Evolutionary conservation across 1,140 invertebrate species (phyloP).

Genomic region (Zaprionus nigranus): DNA sequence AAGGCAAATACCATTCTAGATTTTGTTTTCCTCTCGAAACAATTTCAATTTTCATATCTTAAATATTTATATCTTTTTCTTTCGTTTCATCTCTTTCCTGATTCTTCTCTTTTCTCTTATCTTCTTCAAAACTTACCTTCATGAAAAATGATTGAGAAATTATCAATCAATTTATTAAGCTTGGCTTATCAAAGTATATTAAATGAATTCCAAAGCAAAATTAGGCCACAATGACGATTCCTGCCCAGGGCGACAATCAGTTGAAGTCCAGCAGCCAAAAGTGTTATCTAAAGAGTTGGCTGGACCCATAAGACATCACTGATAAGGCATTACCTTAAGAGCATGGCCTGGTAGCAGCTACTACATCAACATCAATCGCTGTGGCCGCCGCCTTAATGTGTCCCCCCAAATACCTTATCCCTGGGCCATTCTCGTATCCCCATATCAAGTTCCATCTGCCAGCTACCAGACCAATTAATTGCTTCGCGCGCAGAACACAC

Average conservation of each 20-base stretch:
- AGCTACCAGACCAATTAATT: slow-evolving; percentile 61
- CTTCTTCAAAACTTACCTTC: neutral
- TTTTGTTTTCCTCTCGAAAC: neutral
- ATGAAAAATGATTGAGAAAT: slow-evolving; percentile 10
- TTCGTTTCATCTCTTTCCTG: neutral
- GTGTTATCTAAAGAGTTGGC: slow-evolving; percentile 12
- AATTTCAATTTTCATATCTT: neutral
- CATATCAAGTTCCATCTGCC: slow-evolving; percentile 31
- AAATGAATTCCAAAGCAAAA: neutral
- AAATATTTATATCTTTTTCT: neutral
- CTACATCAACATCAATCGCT: slow-evolving; percentile 2
- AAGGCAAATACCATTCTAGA: no score
- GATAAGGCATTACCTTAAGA: slow-evolving; percentile 14
- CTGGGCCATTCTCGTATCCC: slow-evolving; percentile 1
- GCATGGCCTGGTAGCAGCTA: slow-evolving; percentile 12
- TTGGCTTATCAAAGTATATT: neutral
- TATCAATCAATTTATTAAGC: neutral
- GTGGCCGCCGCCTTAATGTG: neutral
- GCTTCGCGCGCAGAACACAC: slow-evolving; percentile 64
- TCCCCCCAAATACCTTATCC: neutral
- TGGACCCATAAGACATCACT: neutral
- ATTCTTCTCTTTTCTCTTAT: neutral
- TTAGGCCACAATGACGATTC: neutral
- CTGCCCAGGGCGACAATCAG: neutral
- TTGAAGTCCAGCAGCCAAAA: neutral